These are phyloP conservation scores for Lysiphlebus fabarum DNA, from an alignment of 1,140 invertebrate species.

Conservation along the genomic window DNA sequence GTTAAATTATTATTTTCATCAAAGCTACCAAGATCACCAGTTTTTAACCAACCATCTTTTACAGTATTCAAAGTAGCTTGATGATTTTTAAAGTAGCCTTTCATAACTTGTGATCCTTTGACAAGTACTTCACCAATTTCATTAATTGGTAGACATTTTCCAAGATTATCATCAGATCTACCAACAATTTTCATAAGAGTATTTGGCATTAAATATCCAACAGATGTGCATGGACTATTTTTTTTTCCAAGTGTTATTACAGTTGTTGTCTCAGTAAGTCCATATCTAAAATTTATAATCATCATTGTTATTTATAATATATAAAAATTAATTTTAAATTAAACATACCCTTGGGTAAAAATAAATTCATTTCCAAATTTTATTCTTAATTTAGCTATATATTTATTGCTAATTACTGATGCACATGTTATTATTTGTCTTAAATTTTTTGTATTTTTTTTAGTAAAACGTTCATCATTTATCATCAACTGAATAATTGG, in stretches of 20 bases:
- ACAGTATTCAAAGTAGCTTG: constrained; percentile 55
- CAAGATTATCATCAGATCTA: constrained; percentile 1
- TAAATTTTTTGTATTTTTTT: constrained; percentile 58
- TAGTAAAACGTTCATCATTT: constrained; percentile 60
- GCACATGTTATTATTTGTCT: constrained; percentile 64
- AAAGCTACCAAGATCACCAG: constrained; percentile 71
- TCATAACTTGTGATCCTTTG: constrained; percentile 43
- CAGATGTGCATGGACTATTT: constrained; percentile 23
- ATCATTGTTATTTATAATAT: no score
- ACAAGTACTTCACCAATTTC: constrained; percentile 34
- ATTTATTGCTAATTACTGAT: constrained; percentile 64
- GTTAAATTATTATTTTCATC: constrained; percentile 45
- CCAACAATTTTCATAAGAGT: constrained; percentile 45
- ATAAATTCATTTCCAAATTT: constrained; percentile 40
- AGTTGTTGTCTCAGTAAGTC: constrained; percentile 64
- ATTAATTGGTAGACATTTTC: constrained; percentile 27
- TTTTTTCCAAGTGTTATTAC: constrained; percentile 35
- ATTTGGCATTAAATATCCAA: constrained; percentile 63
- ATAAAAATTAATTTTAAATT: constrained; percentile 22
- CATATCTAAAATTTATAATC: constrained; percentile 47
- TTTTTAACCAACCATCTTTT: constrained; percentile 70
- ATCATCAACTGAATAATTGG: constrained; percentile 69
- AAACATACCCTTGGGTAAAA: constrained; percentile 45
- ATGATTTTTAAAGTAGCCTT: constrained; percentile 59
- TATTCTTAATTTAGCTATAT: constrained; percentile 59